phyloP scores from a whole-genome alignment of 2,888 invertebrate species.

The Ganaspis brasiliensis region DNA sequence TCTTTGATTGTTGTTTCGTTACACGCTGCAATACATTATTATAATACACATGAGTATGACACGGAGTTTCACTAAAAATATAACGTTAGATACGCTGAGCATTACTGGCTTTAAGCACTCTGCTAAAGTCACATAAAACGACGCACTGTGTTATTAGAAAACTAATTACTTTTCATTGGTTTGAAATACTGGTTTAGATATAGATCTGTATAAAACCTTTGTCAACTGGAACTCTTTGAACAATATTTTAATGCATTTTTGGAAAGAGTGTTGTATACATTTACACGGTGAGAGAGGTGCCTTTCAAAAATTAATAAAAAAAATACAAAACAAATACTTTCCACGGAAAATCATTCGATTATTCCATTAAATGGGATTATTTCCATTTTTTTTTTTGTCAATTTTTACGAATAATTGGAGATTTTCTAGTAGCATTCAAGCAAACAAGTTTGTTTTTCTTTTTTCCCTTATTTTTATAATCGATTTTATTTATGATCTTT shows the following conservation, averaged over 20 bases:
- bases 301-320: background rate
- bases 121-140: constrained; percentile 73
- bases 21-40: constrained; percentile 72
- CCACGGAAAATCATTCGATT: too few relatives aligned
- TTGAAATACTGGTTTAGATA: constrained; percentile 79
- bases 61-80: constrained; percentile 78
- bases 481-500: constrained; percentile 45
- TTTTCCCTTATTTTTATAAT: constrained; percentile 4
- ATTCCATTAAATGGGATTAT: too few relatives aligned
- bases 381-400: background rate
- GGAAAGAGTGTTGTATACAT: constrained; percentile 70
- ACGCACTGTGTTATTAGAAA: constrained; percentile 76
- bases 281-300: background rate
- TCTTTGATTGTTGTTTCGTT: constrained; percentile 76
- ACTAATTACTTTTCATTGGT: constrained; percentile 79
- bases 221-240: constrained; percentile 78
- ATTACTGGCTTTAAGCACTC: constrained; percentile 73
- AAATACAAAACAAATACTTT: background rate
- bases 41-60: constrained; percentile 78
- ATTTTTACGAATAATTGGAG: background rate
- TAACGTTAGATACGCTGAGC: constrained; percentile 77
- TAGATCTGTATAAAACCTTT: constrained; percentile 79
- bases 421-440: background rate
- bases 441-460: background rate
- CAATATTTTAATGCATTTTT: constrained; percentile 73